These are phyloP conservation scores for Rousettus madagascariensis DNA, from an alignment of 2,797 vertebrate genomes.

Conservation along the genomic window DNA sequence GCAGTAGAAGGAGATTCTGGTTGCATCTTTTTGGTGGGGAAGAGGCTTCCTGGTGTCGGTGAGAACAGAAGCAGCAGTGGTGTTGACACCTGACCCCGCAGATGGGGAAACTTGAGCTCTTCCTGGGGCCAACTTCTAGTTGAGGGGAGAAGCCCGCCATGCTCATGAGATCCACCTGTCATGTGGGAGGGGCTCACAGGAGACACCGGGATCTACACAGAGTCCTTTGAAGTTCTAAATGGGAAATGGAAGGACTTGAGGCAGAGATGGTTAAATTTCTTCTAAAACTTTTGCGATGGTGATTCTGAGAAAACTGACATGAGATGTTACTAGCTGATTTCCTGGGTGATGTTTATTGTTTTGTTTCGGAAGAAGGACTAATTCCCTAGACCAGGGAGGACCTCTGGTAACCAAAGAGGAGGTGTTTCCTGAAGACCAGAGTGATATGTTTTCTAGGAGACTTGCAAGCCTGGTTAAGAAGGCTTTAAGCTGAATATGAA, in stretches of 20 bases:
- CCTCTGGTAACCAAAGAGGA: conserved; percentile 17
- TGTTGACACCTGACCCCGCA: not conserved
- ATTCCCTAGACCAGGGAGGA: not conserved
- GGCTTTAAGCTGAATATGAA: not conserved
- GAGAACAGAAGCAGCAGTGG: not conserved
- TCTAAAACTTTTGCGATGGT: not conserved
- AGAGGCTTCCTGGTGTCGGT: not conserved
- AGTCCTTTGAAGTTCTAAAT: not conserved
- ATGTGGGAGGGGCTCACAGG: not conserved
- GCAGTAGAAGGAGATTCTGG: not conserved
- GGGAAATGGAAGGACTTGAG: not conserved
- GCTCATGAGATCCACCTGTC: not conserved
- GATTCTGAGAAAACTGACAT: not conserved
- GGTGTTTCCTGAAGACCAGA: not conserved
- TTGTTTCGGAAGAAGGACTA: not conserved
- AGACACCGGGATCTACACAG: not conserved
- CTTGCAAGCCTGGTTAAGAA: conserved; percentile 40
- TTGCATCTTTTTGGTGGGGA: not conserved
- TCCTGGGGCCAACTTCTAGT: not conserved
- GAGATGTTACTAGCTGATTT: not conserved
- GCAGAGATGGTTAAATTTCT: not conserved
- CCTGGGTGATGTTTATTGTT: not conserved
- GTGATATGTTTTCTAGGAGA: not conserved
- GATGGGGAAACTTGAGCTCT: not conserved
- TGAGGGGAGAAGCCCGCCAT: not conserved